A percentile compares a stretch with the other conserved stretches of the same genome.
These are phyloP conservation scores for Menidia menidia DNA, from an alignment of 2,797 vertebrate genomes.

Conservation along the genomic window DNA sequence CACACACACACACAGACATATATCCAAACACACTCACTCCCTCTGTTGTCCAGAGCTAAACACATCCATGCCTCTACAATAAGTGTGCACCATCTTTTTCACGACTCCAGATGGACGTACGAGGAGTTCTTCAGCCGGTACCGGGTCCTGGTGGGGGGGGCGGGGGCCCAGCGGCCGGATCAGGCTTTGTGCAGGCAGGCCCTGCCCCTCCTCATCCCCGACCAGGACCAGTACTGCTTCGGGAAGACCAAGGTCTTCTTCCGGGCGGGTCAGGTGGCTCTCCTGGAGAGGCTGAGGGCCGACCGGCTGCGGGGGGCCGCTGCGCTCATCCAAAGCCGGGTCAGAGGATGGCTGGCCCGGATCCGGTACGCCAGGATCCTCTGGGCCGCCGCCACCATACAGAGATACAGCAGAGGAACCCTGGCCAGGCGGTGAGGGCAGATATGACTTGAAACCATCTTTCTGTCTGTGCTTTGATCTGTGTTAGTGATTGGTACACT, in stretches of 20 bases:
- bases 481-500: too few relatives aligned
- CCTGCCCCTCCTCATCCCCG: slow-evolving; percentile 39
- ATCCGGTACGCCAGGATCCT: slow-evolving; percentile 85
- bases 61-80: too few relatives aligned
- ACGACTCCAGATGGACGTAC: slow-evolving; percentile 90
- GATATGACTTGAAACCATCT: too few relatives aligned
- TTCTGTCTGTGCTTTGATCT: too few relatives aligned
- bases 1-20: too few relatives aligned
- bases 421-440: slow-evolving; percentile 86
- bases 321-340: slow-evolving; percentile 94
- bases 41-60: too few relatives aligned
- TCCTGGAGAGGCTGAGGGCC: slow-evolving; percentile 93
- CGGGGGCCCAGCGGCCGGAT: slow-evolving; percentile 58
- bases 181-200: slow-evolving; percentile 66
- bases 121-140: slow-evolving; percentile 94
- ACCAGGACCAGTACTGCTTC: slow-evolving; percentile 96
- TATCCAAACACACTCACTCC: too few relatives aligned
- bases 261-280: slow-evolving; percentile 95
- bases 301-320: slow-evolving; percentile 93
- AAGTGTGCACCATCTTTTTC: too few relatives aligned
- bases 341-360: slow-evolving; percentile 92
- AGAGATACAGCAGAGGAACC: slow-evolving; percentile 87
- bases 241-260: slow-evolving; percentile 98
- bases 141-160: slow-evolving; percentile 90
- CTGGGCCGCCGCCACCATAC: slow-evolving; percentile 79